Evolutionary conservation across 1,140 invertebrate genomes (phyloP).

Genomic region (Dinoponera quadriceps): DNA sequence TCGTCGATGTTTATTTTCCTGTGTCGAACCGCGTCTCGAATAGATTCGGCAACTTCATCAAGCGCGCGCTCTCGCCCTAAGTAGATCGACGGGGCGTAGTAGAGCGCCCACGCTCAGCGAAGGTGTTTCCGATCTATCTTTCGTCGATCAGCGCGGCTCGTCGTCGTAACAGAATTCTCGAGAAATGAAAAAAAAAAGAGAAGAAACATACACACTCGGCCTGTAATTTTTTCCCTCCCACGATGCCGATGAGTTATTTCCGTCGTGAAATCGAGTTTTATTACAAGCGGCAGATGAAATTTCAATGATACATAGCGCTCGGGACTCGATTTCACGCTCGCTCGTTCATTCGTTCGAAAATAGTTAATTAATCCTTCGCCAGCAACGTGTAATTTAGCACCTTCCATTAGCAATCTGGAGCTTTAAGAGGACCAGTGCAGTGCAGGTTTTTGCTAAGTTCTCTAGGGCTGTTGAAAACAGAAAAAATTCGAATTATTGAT

Average conservation of each 20-base stretch:
- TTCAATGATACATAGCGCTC: slow-evolving; percentile 3
- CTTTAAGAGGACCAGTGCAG: no score
- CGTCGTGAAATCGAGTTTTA: slow-evolving; percentile 24
- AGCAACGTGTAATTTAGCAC: no score
- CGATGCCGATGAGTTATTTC: not conserved
- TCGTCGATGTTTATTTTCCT: slow-evolving; percentile 54
- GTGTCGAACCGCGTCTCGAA: slow-evolving; percentile 26
- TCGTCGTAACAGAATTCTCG: not conserved
- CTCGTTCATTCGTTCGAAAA: not conserved
- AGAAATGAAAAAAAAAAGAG: not conserved
- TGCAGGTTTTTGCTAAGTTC: no score
- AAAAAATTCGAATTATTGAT: no score
- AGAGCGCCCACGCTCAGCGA: not conserved
- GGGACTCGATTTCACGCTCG: not conserved
- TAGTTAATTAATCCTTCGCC: no score
- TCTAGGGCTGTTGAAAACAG: no score
- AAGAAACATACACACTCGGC: not conserved
- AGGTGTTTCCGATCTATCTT: slow-evolving; percentile 24
- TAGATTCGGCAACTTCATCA: slow-evolving; percentile 41
- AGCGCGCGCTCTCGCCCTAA: not conserved
- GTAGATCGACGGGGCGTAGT: slow-evolving; percentile 25
- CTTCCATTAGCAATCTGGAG: no score
- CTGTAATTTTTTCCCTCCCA: not conserved
- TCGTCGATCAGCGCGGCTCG: not conserved
- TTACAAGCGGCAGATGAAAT: slow-evolving; percentile 35